Evolutionary conservation across 2,113 vertebrate genomes (phyloP), one percentile per base, ranked within the genome.

Genomic region (Malurus elegans): DNA sequence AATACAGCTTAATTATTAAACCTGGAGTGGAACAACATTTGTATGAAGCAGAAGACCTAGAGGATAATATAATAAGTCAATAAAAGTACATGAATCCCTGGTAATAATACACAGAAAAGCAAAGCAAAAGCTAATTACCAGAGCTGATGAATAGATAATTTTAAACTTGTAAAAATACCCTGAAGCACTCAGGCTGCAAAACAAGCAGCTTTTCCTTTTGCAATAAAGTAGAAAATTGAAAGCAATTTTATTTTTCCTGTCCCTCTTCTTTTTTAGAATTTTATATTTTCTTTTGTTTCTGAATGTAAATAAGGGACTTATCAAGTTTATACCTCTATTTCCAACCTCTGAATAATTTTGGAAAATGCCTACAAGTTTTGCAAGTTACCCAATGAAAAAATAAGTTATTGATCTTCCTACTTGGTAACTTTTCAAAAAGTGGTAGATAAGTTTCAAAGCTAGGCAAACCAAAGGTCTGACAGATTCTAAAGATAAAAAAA

Each of bases 131-230:
- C 15, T 91, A 75, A 79, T 86, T 75, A 72, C 11, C 28, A 45
- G 28, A 93, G 14, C 9, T 85, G 70, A 67, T 25, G 13, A 92
- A 86, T 15, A 88, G 86, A 88, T 62, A 3, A 88, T 93, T 96
- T 79, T 47, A 70, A 88, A 94, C 19, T 66, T 88, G 9, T 29
- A n/a, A 80, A 92, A 88, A 80, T 80, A 50, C 6, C 16, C 6
- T 79, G 56, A 61, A 86, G n/a, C 40, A 88, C 14, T 2, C 6
- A 56, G 18, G 14, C 19, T 92, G 28, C n/a, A 88, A 88, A 88
- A 24, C 15, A 86, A 72, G 4, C 17, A 66, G 25, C 5, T 75
- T 75, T 83, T 76, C 10, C 8, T 92, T 72, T 80, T 54, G 9
- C n/a, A 70, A 20, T 65, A 83, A 83, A 69, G 76, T 24, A 58